These are phyloP conservation scores for Junonia oenone DNA, from an alignment of 2,888 invertebrate genomes.

Conservation along the genomic window DNA sequence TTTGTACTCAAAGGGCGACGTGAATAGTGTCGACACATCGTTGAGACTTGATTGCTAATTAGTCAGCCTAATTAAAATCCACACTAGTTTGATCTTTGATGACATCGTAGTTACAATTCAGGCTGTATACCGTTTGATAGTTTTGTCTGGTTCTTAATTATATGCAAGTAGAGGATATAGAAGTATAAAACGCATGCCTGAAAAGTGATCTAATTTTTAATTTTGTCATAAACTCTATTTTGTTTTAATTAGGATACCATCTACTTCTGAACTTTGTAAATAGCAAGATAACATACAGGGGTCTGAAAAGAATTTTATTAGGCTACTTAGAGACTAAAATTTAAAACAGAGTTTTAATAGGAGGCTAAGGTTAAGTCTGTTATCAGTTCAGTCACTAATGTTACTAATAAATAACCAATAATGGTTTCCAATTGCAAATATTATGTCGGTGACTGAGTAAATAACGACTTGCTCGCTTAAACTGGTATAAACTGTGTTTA, in stretches of 20 bases:
- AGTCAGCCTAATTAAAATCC: constrained; percentile 20
- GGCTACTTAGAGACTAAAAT: too few species aligned
- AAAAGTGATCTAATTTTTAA: too few species aligned
- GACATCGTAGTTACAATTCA: background rate
- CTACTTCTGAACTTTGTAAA: too few species aligned
- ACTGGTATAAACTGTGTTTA: background rate
- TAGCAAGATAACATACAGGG: too few species aligned
- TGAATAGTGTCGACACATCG: background rate
- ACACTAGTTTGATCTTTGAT: background rate
- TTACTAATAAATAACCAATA: constrained; percentile 14
- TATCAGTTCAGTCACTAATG: background rate
- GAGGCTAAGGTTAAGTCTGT: too few species aligned
- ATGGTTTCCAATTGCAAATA: constrained; percentile 15
- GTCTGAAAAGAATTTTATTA: too few species aligned
- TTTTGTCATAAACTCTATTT: too few species aligned
- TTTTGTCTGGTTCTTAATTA: background rate
- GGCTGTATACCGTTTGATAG: constrained; percentile 6
- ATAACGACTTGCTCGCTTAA: background rate
- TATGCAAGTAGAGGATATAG: too few species aligned
- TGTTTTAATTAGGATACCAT: too few species aligned
- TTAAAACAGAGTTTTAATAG: too few species aligned
- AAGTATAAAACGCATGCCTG: too few species aligned
- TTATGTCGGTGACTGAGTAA: background rate
- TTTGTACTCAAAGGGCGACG: background rate
- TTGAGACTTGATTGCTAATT: constrained; percentile 20